Evolutionary conservation across 2,888 invertebrate genomes (phyloP).

Genomic region (Adelognathus sp.): DNA sequence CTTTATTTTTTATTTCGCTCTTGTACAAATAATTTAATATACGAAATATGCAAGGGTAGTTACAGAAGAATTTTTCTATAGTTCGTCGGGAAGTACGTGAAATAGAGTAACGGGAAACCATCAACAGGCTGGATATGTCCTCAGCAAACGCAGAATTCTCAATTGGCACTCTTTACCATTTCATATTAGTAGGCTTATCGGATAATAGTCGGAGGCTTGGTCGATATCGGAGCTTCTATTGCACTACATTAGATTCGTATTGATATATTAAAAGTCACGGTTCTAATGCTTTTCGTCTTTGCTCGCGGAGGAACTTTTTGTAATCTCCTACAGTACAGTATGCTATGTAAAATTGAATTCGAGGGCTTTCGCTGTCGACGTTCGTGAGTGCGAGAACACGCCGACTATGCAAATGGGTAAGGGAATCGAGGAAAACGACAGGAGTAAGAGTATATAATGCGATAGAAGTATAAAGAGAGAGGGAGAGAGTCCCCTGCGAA

Average conservation of each 20-base stretch:
- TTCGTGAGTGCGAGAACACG: conserved; percentile 18
- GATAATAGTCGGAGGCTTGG: not conserved
- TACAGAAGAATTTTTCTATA: too few relatives aligned
- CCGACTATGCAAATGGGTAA: conserved; percentile 52
- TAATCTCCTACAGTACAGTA: conserved; percentile 14
- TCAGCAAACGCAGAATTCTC: too few relatives aligned
- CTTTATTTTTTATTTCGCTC: too few relatives aligned
- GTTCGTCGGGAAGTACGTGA: too few relatives aligned
- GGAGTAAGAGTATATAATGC: conserved; percentile 54
- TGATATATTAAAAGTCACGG: conserved; percentile 47
- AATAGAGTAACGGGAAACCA: too few relatives aligned
- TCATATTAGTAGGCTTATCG: not conserved
- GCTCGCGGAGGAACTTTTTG: conserved; percentile 50
- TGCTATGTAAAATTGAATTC: conserved; percentile 8
- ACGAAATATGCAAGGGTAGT: too few relatives aligned
- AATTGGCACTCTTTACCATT: not conserved
- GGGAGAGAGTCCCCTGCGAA: conserved; percentile 55
- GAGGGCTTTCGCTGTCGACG: conserved; percentile 18
- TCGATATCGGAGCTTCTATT: not conserved
- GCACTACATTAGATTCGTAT: conserved; percentile 12
- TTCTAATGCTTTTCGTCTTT: conserved; percentile 24
- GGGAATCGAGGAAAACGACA: conserved; percentile 34
- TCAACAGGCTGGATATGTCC: too few relatives aligned
- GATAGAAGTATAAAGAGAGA: conserved; percentile 56
- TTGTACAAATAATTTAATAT: too few relatives aligned